Percentiles rank a stretch among this genome's conserved stretches.
These are phyloP conservation scores for Sprattus sprattus DNA, from an alignment of 2,113 vertebrate species.

Conservation along the genomic window DNA sequence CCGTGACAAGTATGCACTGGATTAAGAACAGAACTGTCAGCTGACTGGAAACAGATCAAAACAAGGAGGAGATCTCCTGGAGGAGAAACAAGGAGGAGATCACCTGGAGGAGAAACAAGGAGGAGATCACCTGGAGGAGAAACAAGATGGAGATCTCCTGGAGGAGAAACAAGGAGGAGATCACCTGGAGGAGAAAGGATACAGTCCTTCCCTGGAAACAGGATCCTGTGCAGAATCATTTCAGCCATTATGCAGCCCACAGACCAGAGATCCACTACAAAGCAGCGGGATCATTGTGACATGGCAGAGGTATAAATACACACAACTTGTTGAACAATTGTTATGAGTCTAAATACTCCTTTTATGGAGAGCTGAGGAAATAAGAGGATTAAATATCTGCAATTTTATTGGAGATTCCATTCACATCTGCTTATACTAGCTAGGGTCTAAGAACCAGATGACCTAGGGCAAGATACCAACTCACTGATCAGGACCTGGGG, in stretches of 20 bases:
- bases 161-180: neutral
- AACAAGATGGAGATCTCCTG: slow-evolving; percentile 56
- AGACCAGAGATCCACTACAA: slow-evolving; percentile 98
- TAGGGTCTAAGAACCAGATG: too few relatives aligned
- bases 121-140: neutral
- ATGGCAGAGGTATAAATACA: too few relatives aligned
- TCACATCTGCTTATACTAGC: too few relatives aligned
- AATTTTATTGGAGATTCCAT: too few relatives aligned
- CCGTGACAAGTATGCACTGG: too few relatives aligned
- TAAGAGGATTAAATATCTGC: too few relatives aligned
- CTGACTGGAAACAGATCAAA: slow-evolving; percentile 19
- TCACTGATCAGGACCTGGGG: too few relatives aligned
- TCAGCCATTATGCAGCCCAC: slow-evolving; percentile 99
- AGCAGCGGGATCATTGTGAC: neutral
- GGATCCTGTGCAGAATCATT: slow-evolving; percentile 97
- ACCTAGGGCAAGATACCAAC: too few relatives aligned
- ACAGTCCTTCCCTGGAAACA: slow-evolving; percentile 99
- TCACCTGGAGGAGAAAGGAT: slow-evolving; percentile 75
- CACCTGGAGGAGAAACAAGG: slow-evolving; percentile 56
- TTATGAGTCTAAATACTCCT: too few relatives aligned
- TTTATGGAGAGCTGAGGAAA: too few relatives aligned
- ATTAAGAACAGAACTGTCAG: neutral
- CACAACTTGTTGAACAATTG: too few relatives aligned
- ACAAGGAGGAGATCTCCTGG: neutral
- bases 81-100: slow-evolving; percentile 56